Conservation (phyloP, 2,888 invertebrate species). For the Mythimna vitellina region DNA sequence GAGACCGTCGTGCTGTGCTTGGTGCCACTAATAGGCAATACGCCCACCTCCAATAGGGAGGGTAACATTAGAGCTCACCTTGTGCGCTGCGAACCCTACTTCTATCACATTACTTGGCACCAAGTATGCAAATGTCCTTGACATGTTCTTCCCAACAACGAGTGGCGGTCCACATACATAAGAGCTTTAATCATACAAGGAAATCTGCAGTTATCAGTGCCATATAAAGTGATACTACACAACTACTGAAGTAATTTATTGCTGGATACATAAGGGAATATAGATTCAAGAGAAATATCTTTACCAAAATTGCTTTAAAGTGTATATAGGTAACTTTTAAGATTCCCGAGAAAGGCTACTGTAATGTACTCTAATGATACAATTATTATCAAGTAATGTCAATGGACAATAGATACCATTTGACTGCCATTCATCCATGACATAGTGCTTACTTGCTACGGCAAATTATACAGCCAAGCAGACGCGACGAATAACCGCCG, state of each 20-base stretch:
- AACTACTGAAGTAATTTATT: constrained; percentile 89
- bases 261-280: constrained; percentile 90
- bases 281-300: constrained; percentile 90
- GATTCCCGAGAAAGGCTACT: constrained; percentile 90
- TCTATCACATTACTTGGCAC: constrained; percentile 77
- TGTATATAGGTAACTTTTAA: constrained; percentile 91
- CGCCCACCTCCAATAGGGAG: constrained; percentile 91
- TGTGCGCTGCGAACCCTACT: constrained; percentile 90
- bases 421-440: constrained; percentile 88
- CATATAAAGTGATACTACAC: constrained; percentile 86
- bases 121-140: constrained; percentile 70
- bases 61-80: constrained; percentile 90
- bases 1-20: constrained; percentile 87
- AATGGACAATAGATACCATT: constrained; percentile 90
- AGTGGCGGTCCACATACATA: constrained; percentile 53
- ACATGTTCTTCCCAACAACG: constrained; percentile 51
- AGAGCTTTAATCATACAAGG: constrained; percentile 59
- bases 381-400: constrained; percentile 90
- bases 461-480: constrained; percentile 88
- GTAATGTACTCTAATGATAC: constrained; percentile 91
- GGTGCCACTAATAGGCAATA: constrained; percentile 90
- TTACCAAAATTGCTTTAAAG: constrained; percentile 88
- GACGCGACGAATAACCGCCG: constrained; percentile 81
- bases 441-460: constrained; percentile 88
- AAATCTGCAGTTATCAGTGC: constrained; percentile 74